Conservation (phyloP, 2,888 invertebrate species). For the Xylophagus ater region DNA sequence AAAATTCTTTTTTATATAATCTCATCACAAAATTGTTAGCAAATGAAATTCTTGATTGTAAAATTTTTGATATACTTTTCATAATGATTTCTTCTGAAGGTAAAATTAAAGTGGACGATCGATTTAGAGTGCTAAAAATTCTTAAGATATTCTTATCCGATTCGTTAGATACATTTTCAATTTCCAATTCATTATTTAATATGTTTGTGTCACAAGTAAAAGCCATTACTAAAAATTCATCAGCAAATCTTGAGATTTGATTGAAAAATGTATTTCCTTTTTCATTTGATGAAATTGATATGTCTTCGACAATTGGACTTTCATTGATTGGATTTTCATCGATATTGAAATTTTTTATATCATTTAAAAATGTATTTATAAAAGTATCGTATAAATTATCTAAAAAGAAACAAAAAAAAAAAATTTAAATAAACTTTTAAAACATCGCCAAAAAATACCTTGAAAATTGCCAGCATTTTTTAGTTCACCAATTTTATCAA, state of each 20-base stretch:
- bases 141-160: constrained; percentile 5
- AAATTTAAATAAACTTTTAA: neutral
- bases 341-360: constrained; percentile 6
- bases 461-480: constrained; percentile 23
- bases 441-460: constrained; percentile 11
- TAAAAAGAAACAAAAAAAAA: constrained; percentile 1
- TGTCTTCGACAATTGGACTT: constrained; percentile 14
- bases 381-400: constrained; percentile 9
- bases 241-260: too few species aligned
- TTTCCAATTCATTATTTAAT: neutral
- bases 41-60: constrained; percentile 34
- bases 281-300: constrained; percentile 6
- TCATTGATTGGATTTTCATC: constrained; percentile 6
- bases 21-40: constrained; percentile 42
- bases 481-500: constrained; percentile 30
- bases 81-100: constrained; percentile 39
- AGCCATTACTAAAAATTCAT: constrained; percentile 26
- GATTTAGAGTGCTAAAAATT: constrained; percentile 22
- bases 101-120: constrained; percentile 28
- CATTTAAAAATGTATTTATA: constrained; percentile 1
- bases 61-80: constrained; percentile 33
- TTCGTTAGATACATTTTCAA: constrained; percentile 13
- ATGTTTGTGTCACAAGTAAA: constrained; percentile 22
- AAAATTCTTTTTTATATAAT: constrained; percentile 40
- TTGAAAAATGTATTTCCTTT: constrained; percentile 18